Evolutionary conservation across 2,888 invertebrate species (phyloP).

Genomic region (Cheilosia vulpina): DNA sequence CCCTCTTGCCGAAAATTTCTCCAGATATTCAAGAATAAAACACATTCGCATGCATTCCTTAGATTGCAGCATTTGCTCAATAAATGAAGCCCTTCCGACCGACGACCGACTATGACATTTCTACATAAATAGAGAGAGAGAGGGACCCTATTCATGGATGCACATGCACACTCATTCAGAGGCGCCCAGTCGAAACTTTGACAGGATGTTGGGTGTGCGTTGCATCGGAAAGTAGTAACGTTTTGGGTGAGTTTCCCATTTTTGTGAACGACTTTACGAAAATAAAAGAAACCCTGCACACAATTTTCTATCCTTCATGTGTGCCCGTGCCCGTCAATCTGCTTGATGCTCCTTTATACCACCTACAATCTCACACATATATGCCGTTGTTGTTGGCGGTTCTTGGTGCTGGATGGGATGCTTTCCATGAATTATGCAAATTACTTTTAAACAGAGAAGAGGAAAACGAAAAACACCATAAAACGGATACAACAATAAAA

Average conservation of each 20-base stretch:
- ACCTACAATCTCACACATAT: constrained; percentile 17
- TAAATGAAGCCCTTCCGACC: constrained; percentile 36
- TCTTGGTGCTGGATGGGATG: constrained; percentile 45
- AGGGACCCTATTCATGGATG: constrained; percentile 19
- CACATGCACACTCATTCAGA: constrained; percentile 11
- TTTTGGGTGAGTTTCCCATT: constrained; percentile 11
- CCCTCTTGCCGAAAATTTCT: constrained; percentile 30
- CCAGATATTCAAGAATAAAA: constrained; percentile 45
- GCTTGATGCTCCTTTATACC: constrained; percentile 19
- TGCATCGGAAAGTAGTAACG: constrained; percentile 23
- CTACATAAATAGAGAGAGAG: not conserved
- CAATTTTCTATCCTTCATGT: constrained; percentile 20
- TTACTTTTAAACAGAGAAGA: constrained; percentile 67
- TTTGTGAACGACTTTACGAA: constrained; percentile 1
- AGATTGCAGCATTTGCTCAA: constrained; percentile 46
- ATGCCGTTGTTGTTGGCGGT: constrained; percentile 6
- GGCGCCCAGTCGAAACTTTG: constrained; percentile 33
- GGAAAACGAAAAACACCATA: constrained; percentile 40
- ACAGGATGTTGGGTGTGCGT: constrained; percentile 14
- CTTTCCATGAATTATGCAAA: constrained; percentile 72
- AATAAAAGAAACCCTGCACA: constrained; percentile 54
- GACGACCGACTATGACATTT: not conserved
- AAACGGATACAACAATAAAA: constrained; percentile 30
- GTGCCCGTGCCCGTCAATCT: constrained; percentile 36
- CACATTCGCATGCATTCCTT: constrained; percentile 26